A percentile compares a stretch with the other conserved stretches of the same genome.
Conservation (phyloP, 1,140 invertebrate genomes). For the Hyphantria cunea region DNA sequence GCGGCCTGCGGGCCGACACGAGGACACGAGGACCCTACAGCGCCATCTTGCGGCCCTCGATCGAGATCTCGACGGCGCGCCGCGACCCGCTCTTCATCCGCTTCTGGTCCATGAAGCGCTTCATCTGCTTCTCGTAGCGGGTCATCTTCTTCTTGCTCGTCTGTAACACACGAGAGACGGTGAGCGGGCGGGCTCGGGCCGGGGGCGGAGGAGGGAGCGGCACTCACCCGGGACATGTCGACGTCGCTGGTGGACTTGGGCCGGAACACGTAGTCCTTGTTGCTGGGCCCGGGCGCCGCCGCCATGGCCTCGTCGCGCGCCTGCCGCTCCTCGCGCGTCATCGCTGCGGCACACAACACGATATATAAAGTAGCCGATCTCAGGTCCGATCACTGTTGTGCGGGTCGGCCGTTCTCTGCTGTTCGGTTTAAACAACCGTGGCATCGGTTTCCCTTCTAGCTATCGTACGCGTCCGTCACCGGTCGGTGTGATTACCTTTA, state of each 20-base stretch:
- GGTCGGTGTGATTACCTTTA: constrained; percentile 83
- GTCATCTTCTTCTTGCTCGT: constrained; percentile 91
- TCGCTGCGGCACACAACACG: constrained; percentile 78
- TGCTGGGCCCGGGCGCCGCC: constrained; percentile 59
- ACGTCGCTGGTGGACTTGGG: constrained; percentile 32
- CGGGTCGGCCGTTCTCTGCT: too few species aligned
- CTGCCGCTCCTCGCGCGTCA: constrained; percentile 93
- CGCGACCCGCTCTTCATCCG: constrained; percentile 87
- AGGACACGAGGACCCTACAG: constrained; percentile 82
- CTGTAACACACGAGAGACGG: constrained; percentile 77
- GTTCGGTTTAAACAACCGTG: too few species aligned
- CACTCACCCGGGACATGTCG: constrained; percentile 38
- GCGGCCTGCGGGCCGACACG: neutral
- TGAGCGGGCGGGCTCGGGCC: too few species aligned
- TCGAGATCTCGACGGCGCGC: constrained; percentile 95
- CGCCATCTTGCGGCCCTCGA: constrained; percentile 97
- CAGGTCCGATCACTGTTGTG: too few species aligned
- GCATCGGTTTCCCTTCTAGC: too few species aligned
- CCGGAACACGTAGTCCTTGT: constrained; percentile 36
- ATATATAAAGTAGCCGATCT: too few species aligned
- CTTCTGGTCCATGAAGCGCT: constrained; percentile 94
- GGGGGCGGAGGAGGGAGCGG: too few species aligned
- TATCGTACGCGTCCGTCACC: too few species aligned
- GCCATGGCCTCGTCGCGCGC: constrained; percentile 93
- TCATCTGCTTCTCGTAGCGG: constrained; percentile 95